Evolutionary conservation across 2,888 invertebrate genomes (phyloP).

Genomic region (Drosophila demipolita): DNA sequence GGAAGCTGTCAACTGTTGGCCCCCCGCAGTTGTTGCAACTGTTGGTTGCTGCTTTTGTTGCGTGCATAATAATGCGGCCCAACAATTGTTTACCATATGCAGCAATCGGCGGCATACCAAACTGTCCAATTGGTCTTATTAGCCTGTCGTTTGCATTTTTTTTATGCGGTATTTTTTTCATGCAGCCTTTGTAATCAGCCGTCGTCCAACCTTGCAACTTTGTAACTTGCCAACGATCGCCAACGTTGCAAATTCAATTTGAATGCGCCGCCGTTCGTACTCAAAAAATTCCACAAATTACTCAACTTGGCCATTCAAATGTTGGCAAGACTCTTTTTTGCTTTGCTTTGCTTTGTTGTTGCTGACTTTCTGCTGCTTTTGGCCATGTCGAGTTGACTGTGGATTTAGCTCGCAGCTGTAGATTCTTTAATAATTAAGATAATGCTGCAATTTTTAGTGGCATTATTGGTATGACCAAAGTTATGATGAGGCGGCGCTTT

Average conservation of each 20-base stretch:
- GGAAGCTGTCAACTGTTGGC: conserved; percentile 74
- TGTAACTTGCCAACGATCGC: conserved; percentile 8
- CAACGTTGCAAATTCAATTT: conserved; percentile 61
- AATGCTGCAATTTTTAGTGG: neutral
- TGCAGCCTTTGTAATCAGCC: conserved; percentile 45
- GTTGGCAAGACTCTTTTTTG: conserved; percentile 37
- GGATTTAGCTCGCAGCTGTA: neutral
- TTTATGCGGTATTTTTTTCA: conserved; percentile 46
- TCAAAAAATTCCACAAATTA: conserved; percentile 69
- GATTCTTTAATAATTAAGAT: conserved; percentile 40
- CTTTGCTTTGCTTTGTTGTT: conserved; percentile 1
- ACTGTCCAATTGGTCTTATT: conserved; percentile 79
- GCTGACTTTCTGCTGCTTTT: conserved; percentile 3
- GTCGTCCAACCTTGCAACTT: conserved; percentile 24
- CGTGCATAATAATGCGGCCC: conserved; percentile 65
- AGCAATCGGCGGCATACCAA: conserved; percentile 73
- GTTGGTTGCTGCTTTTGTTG: conserved; percentile 12
- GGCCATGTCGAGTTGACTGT: conserved; percentile 9
- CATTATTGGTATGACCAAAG: neutral
- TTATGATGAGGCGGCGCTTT: conserved; percentile 6
- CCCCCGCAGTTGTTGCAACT: neutral
- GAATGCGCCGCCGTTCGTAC: conserved; percentile 67
- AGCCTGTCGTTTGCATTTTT: conserved; percentile 81
- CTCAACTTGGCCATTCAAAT: conserved; percentile 74
- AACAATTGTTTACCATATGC: conserved; percentile 82